phyloP scores from a whole-genome alignment of 2,113 vertebrate species.

The Lepus europaeus region DNA sequence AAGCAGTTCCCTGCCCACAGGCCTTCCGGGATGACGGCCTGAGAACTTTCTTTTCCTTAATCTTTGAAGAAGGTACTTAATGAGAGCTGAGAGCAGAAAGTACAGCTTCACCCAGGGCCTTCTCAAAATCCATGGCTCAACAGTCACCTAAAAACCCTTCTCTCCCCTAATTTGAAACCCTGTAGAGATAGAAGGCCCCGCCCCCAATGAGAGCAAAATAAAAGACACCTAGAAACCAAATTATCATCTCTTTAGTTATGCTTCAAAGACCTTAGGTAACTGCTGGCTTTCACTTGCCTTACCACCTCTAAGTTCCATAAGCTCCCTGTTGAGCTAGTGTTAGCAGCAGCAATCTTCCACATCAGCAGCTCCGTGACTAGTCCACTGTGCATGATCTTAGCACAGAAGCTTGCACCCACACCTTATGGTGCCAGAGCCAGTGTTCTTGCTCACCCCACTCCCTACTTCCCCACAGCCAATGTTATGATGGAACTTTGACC shows the following conservation, averaged over 20 bases:
- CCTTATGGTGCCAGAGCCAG: background rate
- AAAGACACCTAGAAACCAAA: constrained; percentile 14
- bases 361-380: background rate
- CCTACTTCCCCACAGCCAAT: too few relatives aligned
- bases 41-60: constrained; percentile 50
- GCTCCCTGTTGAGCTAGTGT: background rate
- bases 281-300: background rate
- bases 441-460: background rate
- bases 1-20: background rate
- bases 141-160: background rate
- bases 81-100: background rate
- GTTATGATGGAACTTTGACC: background rate
- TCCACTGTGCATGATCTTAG: background rate
- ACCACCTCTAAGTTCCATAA: background rate
- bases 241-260: background rate
- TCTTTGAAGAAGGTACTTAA: constrained; percentile 81
- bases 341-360: background rate
- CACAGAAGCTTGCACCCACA: background rate
- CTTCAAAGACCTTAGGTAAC: background rate
- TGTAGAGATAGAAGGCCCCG: background rate
- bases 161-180: background rate
- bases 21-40: constrained; percentile 23
- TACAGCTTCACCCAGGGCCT: background rate
- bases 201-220: background rate
- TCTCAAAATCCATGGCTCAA: background rate